Conservation (phyloP, 2,797 vertebrate species). For the Lophotriccus pileatus region DNA sequence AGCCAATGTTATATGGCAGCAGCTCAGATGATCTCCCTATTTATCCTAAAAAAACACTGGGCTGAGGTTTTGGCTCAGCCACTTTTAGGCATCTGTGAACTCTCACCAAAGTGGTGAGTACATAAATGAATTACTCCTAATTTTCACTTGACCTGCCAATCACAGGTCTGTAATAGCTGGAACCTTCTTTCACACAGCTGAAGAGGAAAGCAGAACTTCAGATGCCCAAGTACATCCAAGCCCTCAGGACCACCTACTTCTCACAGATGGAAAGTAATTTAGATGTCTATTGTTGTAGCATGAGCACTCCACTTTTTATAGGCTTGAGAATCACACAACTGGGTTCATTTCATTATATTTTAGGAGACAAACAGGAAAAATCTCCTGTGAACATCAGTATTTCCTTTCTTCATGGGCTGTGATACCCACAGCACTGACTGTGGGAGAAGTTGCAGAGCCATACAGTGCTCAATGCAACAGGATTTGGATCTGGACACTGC, state of each 20-base stretch:
- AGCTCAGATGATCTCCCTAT: constrained; percentile 19
- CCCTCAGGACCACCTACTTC: not conserved
- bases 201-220: not conserved
- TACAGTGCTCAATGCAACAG: not conserved
- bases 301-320: not conserved
- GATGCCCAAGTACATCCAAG: not conserved
- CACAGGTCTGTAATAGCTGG: not conserved
- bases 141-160: not conserved
- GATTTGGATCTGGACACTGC: not conserved
- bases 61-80: constrained; percentile 18
- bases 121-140: not conserved
- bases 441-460: not conserved
- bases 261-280: not conserved
- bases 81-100: not conserved
- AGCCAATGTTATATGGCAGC: constrained; percentile 23
- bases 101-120: not conserved
- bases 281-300: not conserved
- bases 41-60: constrained; percentile 8
- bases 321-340: not conserved
- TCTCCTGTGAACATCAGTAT: not conserved
- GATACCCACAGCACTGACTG: not conserved
- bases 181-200: not conserved
- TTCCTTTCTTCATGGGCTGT: not conserved
- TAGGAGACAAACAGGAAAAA: not conserved
- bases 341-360: not conserved